Evolutionary conservation across 2,888 invertebrate genomes (phyloP), one percentile per base, ranked within the genome.

Genomic region (Rotaria macrura): DNA sequence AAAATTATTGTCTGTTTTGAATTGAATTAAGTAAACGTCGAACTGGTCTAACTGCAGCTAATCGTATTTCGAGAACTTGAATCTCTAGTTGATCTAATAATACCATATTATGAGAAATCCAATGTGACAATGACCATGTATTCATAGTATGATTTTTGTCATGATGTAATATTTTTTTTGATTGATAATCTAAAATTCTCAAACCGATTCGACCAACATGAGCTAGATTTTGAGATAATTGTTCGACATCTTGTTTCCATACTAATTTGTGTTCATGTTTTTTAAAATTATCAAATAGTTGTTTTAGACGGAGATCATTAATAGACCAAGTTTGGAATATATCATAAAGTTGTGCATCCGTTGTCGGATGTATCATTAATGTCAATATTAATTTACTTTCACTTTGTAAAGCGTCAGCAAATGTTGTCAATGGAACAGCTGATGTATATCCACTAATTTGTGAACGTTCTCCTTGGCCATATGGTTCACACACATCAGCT

Each of bases 11-110:
- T n/a, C n/a, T n/a, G n/a, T n/a, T n/a, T 49, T 9, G 49, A 17
- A 65, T 34, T 1, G 34, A 65, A 14, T 65, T 2, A 65, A 65
- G 65, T 65, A 65, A 65, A 65, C 12, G 65, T 29, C 65, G 74
- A 43, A 79, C 74, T 43, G 74, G 74, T 79, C 74, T 40, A 10
- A 43, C 74, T 34, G 74, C 74, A 25, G 74, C 74, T 79, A 79
- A 43, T 40, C 74, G 38, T 43, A 79, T 10, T 79, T 79, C 74
- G 10, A 0, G 6, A 9, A 79, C 38, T 23, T 23, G 3, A 25
- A 25, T 79, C 25, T 79, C 74, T 79, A 79, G 23, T 40, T 79
- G 23, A 4, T 38, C 1, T 38, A 79, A 79, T 34, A 29, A 2
- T 65, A 3, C 5, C 0, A 5, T 14, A 10, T 65, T 29, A 65